Evolutionary conservation across 2,888 invertebrate species (phyloP), one percentile per base, ranked within the genome.

Genomic region (Orgyia antiqua): DNA sequence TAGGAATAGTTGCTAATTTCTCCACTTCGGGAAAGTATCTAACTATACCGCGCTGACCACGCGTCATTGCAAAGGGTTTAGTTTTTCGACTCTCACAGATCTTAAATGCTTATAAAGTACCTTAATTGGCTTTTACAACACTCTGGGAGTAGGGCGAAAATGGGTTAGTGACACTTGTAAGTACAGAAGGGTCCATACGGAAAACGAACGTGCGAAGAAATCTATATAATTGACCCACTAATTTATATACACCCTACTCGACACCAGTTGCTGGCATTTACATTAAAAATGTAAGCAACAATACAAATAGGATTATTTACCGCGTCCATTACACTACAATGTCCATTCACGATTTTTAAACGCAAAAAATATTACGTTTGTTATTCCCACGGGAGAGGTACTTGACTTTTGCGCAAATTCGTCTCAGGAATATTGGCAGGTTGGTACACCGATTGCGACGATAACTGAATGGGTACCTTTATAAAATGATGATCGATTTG

Each of bases 231-330:
- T n/a, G n/a, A n/a, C n/a, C n/a, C n/a, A n/a, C 8, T 8, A n/a
- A 24, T 9, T 31, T 12, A 41, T 66, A 54, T 63, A 24, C 39
- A 65, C 58, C 51, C 57, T 57, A 58, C n/a, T n/a, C n/a, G n/a
- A n/a, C 56, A 44, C 48, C 56, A 56, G 56, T 54, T 49, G 43
- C 58, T 37, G n/a, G n/a, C n/a, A n/a, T n/a, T n/a, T n/a, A n/a
- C n/a, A 49, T 46, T 54, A 62, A 63, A 68, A 43, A 47, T 58
- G 52, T 34, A 47, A 45, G 42, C 45, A 52, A 78, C 75, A 77
- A 78, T 71, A 70, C 74, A 74, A 82, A 80, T 77, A 59, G 64
- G 58, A 65, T 74, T 73, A 79, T 78, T 83, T 78, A 71, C 73
- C 65, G 60, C 59, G 71, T 71, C 73, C 72, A 80, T 76, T 78